Conservation (phyloP, 2,797 vertebrate genomes). For the Mormyrops boulengeri region DNA sequence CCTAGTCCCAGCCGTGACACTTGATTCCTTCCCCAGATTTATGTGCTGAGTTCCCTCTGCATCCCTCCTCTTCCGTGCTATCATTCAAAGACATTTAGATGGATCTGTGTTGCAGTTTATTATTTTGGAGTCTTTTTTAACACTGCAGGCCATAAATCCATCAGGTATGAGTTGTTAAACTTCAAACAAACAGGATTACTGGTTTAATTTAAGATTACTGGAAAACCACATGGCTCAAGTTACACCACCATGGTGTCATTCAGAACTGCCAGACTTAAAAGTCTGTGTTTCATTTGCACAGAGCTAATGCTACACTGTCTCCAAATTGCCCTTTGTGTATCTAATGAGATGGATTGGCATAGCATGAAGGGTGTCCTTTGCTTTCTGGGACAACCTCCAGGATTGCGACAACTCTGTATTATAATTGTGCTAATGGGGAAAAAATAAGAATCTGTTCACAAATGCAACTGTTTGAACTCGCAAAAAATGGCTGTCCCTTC, state of each 20-base stretch:
- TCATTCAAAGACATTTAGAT: neutral
- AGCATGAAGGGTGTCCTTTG: neutral
- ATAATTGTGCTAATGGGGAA: neutral
- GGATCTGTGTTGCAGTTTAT: neutral
- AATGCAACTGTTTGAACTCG: neutral
- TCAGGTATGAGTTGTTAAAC: neutral
- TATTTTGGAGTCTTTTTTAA: neutral
- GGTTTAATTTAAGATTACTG: neutral
- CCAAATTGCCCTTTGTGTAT: neutral
- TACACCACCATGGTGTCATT: neutral
- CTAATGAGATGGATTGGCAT: constrained; percentile 5
- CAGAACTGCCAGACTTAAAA: neutral
- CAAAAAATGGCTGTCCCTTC: neutral
- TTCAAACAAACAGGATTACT: neutral
- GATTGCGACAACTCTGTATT: neutral
- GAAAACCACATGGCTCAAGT: neutral
- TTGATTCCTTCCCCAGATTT: neutral
- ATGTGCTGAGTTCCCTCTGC: neutral
- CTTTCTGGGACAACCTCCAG: neutral
- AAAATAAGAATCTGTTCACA: constrained; percentile 4
- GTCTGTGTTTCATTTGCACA: neutral
- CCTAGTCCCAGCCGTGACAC: neutral
- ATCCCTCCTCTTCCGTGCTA: neutral
- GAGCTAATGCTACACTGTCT: neutral
- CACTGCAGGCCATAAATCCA: neutral